phyloP scores from a whole-genome alignment of 2,113 vertebrate species.

The Phrynosoma platyrhinos region DNA sequence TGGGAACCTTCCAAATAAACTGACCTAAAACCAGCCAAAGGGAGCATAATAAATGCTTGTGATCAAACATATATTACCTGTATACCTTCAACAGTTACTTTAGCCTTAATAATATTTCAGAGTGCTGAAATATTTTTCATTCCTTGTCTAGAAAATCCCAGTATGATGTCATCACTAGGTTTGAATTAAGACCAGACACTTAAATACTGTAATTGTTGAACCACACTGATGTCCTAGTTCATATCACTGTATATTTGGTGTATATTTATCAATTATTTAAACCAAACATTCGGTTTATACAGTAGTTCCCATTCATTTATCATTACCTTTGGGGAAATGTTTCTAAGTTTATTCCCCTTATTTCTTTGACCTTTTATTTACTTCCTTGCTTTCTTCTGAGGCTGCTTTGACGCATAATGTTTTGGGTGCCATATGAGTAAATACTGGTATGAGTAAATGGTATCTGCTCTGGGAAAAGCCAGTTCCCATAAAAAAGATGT shows the following conservation, averaged over 20 bases:
- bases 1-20: not conserved
- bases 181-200: not conserved
- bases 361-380: not conserved
- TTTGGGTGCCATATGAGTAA: too few relatives aligned
- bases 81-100: not conserved
- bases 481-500: not conserved
- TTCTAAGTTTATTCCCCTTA: not conserved
- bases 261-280: not conserved
- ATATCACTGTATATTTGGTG: not conserved
- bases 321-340: too few relatives aligned
- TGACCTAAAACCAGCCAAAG: not conserved
- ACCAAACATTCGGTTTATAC: too few relatives aligned
- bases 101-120: not conserved
- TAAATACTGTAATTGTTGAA: not conserved
- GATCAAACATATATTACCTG: not conserved
- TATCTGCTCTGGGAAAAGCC: not conserved
- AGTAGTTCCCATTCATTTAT: too few relatives aligned
- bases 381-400: not conserved
- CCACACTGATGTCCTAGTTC: conserved; percentile 9
- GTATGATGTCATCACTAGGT: not conserved
- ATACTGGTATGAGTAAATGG: not conserved
- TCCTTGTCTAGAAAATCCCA: not conserved
- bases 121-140: not conserved
- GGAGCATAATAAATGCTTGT: not conserved
- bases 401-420: not conserved